Evolutionary conservation across 2,888 invertebrate species (phyloP).

Genomic region (Caenorhabditis becei): DNA sequence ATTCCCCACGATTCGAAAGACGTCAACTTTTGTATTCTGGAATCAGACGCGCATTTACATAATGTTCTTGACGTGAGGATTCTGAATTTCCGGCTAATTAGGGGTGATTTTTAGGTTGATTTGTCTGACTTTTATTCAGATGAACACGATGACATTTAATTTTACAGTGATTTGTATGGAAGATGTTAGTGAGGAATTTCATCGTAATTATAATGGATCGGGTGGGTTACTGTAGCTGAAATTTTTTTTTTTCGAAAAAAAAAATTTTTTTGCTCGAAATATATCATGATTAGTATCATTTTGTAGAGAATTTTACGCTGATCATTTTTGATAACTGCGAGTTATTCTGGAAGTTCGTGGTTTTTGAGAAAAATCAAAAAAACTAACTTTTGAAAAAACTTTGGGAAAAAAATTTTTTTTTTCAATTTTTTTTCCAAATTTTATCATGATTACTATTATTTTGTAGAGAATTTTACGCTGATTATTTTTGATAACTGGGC

Average conservation of each 20-base stretch:
- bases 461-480: not conserved
- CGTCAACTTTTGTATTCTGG: conserved; percentile 57
- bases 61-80: conserved; percentile 44
- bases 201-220: not conserved
- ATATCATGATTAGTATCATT: not conserved
- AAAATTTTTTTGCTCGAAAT: not conserved
- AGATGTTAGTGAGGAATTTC: conserved; percentile 26
- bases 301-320: not conserved
- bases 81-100: not conserved
- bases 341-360: not conserved
- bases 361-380: not conserved
- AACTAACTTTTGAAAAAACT: not conserved
- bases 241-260: not conserved
- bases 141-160: conserved; percentile 53
- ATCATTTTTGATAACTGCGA: not conserved
- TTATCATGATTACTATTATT: not conserved
- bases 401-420: not conserved
- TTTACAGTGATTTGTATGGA: conserved; percentile 67
- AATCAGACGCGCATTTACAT: conserved; percentile 45
- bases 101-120: conserved; percentile 20
- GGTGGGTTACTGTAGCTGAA: conserved; percentile 7
- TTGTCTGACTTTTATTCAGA: conserved; percentile 45
- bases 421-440: not conserved
- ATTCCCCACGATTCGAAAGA: conserved; percentile 41
- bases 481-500: not conserved